These are phyloP conservation scores for Neopelma chrysocephalum DNA, from an alignment of 2,797 vertebrate genomes.

Conservation along the genomic window DNA sequence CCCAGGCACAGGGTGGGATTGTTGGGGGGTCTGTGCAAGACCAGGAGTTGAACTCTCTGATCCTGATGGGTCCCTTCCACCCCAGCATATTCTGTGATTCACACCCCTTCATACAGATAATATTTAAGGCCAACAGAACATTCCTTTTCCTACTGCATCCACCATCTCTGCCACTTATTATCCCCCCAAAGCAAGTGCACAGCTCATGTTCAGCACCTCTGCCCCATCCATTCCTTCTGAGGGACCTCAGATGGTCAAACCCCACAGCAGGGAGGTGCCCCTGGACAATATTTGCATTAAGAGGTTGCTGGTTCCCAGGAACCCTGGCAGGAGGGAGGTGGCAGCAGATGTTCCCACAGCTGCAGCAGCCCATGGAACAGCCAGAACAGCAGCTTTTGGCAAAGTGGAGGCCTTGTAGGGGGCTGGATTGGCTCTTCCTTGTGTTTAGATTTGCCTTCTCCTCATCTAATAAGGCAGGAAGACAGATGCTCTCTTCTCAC, in stretches of 20 bases:
- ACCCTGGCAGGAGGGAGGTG: neutral
- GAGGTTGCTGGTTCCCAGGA: slow-evolving; percentile 19
- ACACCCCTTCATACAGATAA: neutral
- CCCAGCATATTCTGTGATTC: neutral
- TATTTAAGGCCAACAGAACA: neutral
- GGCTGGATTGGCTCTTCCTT: neutral
- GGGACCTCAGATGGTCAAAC: neutral
- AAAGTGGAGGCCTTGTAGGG: neutral
- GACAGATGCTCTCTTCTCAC: neutral
- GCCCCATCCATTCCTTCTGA: rapidly evolving
- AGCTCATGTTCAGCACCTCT: neutral
- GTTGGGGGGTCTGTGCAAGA: neutral
- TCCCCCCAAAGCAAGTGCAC: rapidly evolving
- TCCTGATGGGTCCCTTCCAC: neutral
- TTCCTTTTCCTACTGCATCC: neutral
- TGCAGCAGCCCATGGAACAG: slow-evolving; percentile 34
- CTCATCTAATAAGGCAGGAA: slow-evolving; percentile 12
- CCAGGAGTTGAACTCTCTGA: too few species aligned
- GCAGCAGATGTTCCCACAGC: slow-evolving; percentile 64
- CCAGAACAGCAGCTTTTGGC: slow-evolving; percentile 45
- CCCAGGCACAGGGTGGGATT: rapidly evolving
- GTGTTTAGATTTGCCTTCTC: slow-evolving; percentile 36
- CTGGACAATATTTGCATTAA: slow-evolving; percentile 1
- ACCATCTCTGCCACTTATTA: neutral
- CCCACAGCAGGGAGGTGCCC: neutral